A percentile compares a stretch with the other conserved stretches of the same genome.
phyloP scores from a whole-genome alignment of 2,888 invertebrate species.

The Drosophila stalkeri region DNA sequence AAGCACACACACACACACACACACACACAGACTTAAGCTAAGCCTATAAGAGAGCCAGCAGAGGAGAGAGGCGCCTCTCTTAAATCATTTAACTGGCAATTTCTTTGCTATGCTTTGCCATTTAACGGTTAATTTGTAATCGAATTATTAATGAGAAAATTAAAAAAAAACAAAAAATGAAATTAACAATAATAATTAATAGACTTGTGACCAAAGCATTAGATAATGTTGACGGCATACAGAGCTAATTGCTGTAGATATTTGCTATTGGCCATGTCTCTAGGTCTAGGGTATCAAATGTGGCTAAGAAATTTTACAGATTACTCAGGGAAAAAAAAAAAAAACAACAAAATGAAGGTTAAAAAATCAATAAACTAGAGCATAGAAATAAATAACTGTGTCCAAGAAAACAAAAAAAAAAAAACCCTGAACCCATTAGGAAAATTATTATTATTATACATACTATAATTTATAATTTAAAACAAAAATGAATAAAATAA shows the following conservation, averaged over 20 bases:
- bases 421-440: not conserved
- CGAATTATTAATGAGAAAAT: slow-evolving; percentile 29
- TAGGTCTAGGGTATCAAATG: not conserved
- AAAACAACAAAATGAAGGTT: not conserved
- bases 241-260: not conserved
- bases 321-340: not conserved
- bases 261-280: not conserved
- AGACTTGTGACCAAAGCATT: slow-evolving; percentile 29
- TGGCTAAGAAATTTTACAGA: not conserved
- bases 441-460: not conserved
- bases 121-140: slow-evolving; percentile 22
- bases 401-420: not conserved
- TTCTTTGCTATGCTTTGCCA: slow-evolving; percentile 18
- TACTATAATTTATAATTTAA: not conserved
- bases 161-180: not conserved
- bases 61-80: not conserved
- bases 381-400: not conserved
- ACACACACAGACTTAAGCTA: not conserved
- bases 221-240: not conserved
- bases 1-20: not conserved
- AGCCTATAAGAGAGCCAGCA: slow-evolving; percentile 19
- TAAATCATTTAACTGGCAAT: not conserved
- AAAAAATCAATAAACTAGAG: slow-evolving; percentile 4
- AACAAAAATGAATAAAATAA: not conserved
- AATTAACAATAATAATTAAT: slow-evolving; percentile 7